Evolutionary conservation across 2,113 vertebrate genomes (phyloP).

Genomic region (Fulmarus glacialis): DNA sequence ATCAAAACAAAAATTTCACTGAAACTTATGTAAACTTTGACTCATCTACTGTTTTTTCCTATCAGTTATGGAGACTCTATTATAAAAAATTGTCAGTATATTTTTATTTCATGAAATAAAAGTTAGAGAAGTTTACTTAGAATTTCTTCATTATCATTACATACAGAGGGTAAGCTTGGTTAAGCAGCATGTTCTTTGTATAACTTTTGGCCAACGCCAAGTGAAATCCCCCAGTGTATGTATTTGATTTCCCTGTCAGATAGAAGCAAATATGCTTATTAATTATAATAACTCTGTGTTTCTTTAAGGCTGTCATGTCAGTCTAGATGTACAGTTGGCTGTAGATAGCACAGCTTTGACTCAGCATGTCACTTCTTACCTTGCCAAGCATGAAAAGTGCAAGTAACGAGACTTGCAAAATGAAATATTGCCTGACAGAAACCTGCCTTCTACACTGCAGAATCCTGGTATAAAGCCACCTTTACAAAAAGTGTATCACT

Average conservation of each 20-base stretch:
- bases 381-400: constrained; percentile 4
- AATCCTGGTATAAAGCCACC: not conserved
- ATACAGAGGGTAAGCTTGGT: not conserved
- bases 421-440: constrained; percentile 12
- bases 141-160: not conserved
- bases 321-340: not conserved
- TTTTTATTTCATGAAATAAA: not conserved
- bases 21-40: not conserved
- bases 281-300: not conserved
- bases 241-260: not conserved
- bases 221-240: not conserved
- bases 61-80: not conserved
- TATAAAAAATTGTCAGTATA: not conserved
- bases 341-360: not conserved
- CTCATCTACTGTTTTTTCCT: not conserved
- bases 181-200: not conserved
- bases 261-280: not conserved
- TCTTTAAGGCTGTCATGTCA: not conserved
- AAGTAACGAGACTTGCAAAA: not conserved
- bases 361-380: not conserved
- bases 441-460: not conserved
- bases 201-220: not conserved
- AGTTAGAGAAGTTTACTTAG: not conserved
- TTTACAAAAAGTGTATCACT: not conserved
- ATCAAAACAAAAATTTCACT: not conserved